Percentiles rank a stretch among this genome's conserved stretches.
Conservation (phyloP, 2,113 vertebrate genomes). For the Plestiodon gilberti region DNA sequence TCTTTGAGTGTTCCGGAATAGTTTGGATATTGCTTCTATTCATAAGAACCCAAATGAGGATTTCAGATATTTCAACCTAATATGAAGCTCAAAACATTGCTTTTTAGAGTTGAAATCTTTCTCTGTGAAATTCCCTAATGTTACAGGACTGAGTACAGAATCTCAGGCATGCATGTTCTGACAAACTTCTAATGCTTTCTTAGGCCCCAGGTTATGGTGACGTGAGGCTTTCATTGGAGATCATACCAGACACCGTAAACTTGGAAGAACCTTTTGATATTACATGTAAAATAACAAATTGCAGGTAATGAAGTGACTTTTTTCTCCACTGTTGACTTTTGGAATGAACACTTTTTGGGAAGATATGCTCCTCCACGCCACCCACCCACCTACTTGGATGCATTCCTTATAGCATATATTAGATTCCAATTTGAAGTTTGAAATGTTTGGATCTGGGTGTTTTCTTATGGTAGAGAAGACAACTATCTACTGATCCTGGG, state of each 20-base stretch:
- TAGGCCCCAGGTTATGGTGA: slow-evolving; percentile 98
- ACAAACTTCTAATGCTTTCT: slow-evolving; percentile 29
- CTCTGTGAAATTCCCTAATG: neutral
- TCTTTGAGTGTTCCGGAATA: neutral
- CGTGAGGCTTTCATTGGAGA: slow-evolving; percentile 92
- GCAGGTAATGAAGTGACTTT: slow-evolving; percentile 84
- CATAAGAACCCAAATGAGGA: neutral
- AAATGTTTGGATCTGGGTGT: neutral
- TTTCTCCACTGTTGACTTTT: neutral
- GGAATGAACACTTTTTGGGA: neutral
- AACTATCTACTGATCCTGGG: neutral
- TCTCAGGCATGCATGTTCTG: neutral
- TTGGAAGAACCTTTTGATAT: slow-evolving; percentile 97
- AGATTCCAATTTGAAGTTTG: neutral
- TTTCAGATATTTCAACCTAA: neutral
- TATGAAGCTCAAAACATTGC: neutral
- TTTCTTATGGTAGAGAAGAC: neutral
- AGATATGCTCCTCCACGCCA: too few species aligned
- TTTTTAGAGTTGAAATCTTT: neutral
- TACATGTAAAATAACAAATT: slow-evolving; percentile 98
- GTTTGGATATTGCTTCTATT: neutral
- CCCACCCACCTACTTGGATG: neutral
- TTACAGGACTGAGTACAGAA: neutral
- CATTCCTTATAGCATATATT: neutral
- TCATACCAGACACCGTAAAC: slow-evolving; percentile 95